Percentiles rank a stretch among this genome's conserved stretches.
Evolutionary conservation across 2,113 vertebrate species (phyloP).

Genomic region (Anas platyrhynchos): DNA sequence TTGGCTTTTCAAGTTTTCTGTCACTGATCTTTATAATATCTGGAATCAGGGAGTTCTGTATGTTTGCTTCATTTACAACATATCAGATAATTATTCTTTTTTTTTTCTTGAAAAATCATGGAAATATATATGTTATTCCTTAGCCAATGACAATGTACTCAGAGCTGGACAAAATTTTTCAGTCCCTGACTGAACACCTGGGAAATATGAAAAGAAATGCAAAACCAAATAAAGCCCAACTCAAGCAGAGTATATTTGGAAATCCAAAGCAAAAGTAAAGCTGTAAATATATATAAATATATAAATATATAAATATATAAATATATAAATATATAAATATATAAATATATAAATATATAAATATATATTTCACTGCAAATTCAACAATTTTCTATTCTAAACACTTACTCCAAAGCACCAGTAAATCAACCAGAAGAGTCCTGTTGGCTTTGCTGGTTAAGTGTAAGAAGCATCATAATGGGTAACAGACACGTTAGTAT

Average conservation of each 20-base stretch:
- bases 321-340: too few species aligned
- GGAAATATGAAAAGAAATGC: background rate
- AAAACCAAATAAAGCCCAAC: background rate
- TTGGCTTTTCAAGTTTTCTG: background rate
- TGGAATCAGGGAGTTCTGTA: background rate
- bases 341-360: background rate
- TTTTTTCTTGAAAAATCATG: background rate
- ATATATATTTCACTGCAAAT: background rate
- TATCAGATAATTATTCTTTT: background rate
- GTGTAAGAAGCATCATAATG: background rate
- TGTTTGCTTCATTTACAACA: background rate
- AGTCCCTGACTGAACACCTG: background rate
- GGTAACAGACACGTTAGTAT: background rate
- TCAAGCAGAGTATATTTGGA: background rate
- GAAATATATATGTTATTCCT: background rate
- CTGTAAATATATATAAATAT: background rate
- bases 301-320: background rate
- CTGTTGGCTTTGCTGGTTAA: background rate
- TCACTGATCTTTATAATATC: background rate
- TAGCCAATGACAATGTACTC: background rate
- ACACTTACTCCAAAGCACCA: background rate
- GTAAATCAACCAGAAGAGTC: background rate
- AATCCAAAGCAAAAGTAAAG: background rate
- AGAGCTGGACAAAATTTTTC: background rate
- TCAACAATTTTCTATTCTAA: background rate